Evolutionary conservation across 1,140 invertebrate genomes (phyloP), one percentile per base, ranked within the genome.

Genomic region (Drosophila aff.): DNA sequence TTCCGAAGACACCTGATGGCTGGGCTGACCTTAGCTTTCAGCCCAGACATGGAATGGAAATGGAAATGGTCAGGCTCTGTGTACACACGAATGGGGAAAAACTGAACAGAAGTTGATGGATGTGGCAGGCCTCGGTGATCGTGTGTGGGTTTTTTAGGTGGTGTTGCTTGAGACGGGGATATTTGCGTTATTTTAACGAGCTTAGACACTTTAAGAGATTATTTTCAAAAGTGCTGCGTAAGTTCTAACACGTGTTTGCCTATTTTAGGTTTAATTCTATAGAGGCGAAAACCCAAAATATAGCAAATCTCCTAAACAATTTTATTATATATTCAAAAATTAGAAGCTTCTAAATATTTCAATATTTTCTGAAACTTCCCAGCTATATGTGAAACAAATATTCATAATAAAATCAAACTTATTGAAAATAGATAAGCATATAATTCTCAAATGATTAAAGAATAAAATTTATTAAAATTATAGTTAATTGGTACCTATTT

Each of bases 21-120:
- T 41, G 9, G 21, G 18, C 43, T 80, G 82, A 66, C 81, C 81
- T 81, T 66, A 61, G 55, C 43, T 47, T 53, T 52, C 5, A 28
- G 71, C 18, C 33, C 21, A 71, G 40, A 61, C 36, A 18, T 65
- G 18, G 41, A 63, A 63, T 44, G 43, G 43, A 44, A 44, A 58
- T 58, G 36, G n/a, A 65, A 65, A 50, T 66, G 65, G 46, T 16
- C 46, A 63, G 40, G 16, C 49, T 52, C 47, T 31, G 26, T 21
- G 52, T 38, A 38, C 52, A 44, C 66, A 53, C 26, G 21, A 57
- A 58, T 23, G 13, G 53, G 52, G 43, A 72, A 73, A 60, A 72
- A 36, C 50, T 60, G 5, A n/a, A 21, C 43, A 58, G 50, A 72
- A 36, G 28, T 60, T 73, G 53, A 73, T 73, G 53, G 36, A 72